Base-by-base conservation (phyloP, 2,797 vertebrate genomes). In the Rhinella marina region DNA sequence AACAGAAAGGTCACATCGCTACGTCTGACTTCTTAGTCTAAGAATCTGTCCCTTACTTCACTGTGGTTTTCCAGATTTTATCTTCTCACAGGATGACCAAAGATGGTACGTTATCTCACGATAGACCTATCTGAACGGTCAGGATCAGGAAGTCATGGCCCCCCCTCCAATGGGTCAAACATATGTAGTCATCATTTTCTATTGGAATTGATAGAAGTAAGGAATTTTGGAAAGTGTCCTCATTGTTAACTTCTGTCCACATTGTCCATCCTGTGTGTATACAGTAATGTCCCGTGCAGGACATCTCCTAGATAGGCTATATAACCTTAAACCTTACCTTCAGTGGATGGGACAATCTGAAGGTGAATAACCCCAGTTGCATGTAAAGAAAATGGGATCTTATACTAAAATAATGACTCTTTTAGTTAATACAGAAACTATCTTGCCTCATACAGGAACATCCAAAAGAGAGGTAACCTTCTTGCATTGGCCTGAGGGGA, bases 1-100 rank as follows among this genome's bases (percentile, higher is more conserved):
- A 82, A 50, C 17, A 29, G 29, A 57, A 82, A 81, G 86, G 77
- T 73, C 66, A 82, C n/a, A 61, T 64, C 41, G 50, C 68, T 75
- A 81, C 62, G 52, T 75, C 23, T 72, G 79, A 75, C 61, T 62
- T 68, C 72, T 50, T 70, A 25, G 27, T 68, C 8, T 81, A 81
- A 59, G 80, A 17, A 59, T 57, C 32, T 41, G 32, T 48, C 4
- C 16, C 21, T 48, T 21, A 48, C 19, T 29, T 17, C 17, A 59
- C 57, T 59, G 29, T 19, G 29, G 5, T 73, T 48, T 41, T 23
- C 16, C 0, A 48, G 19, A 10, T 21, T 73, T 48, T 73, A 21
- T 41, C 70, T 41, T 32, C 70, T 19, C 16, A 73, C 17, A 14
- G 70, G 2, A 73, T 1, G 11, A 8, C 29, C 68, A 32, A 32